Base-by-base conservation (phyloP, 30 jellyfish, hydroid and myxozoan genomes). In the Aurelia aurita region DNA sequence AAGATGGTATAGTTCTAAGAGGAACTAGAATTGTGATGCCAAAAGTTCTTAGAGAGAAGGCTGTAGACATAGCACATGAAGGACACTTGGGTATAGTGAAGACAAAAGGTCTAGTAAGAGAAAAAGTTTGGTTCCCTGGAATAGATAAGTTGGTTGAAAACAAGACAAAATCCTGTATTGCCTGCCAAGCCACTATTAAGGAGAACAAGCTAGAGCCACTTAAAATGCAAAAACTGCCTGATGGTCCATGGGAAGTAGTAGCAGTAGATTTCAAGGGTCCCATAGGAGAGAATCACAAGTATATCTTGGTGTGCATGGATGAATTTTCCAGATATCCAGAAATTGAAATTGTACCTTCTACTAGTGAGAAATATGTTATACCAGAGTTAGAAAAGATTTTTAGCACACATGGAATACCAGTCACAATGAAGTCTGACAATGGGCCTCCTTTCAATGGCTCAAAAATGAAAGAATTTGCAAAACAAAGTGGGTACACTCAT, bases 71-170 rank as follows among this genome's bases (percentile, higher is more conserved):
- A 27, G 76, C 47, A 14, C 86, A 73, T 46, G 39, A 35, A 26
- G 77, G 73, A 27, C 86, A 73, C 29, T 57, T 57, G 29, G 86
- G 86, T 19, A 73, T 73, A 19, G 59, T 29, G 39, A 57, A 51
- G 29, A 73, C 75, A 13, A 43, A 73, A 51, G 28, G 72, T 20
- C 32, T 57, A 26, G 9, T 57, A 44, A 32, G 47, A 57, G 28
- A 26, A 19, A 47, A 73, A 20, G 82, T 46, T 25, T 73, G 74
- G 76, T 73, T 51, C 77, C 86, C 86, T 27, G 59, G 59, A 20
- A 19, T 73, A 27, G 77, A 44, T 45, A 45, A 44, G 39, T 22
- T 23, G 16, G 74, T 72, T 16, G 85, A 72, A 46, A 14, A 45
- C 23, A 31, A 18, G 19, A 72, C 39, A 16, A 46, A 39, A 72